Evolutionary conservation across 2,797 vertebrate genomes (phyloP), one percentile per base, ranked within the genome.

Genomic region (Sphenodon punctatus): DNA sequence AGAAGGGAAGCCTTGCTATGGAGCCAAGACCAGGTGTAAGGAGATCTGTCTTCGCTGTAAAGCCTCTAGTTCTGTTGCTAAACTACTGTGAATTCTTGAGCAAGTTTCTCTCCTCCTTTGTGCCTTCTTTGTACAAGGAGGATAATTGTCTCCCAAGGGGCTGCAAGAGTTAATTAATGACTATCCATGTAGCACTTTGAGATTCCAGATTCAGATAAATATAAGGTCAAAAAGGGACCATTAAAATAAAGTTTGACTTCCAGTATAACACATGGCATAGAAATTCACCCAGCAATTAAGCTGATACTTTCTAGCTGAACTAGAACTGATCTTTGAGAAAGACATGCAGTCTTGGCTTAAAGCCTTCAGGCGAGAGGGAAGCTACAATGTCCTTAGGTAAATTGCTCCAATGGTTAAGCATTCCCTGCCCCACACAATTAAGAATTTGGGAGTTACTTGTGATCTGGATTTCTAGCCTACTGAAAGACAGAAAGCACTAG

Each of bases 1-100:
- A 13, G 64, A 69, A 56, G 58, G 76, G 30, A 48, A 23, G 2
- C 81, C 79, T 70, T 48, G 39, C 27, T 25, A 58, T 58, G 78
- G 58, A n/a, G 78, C 55, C 23, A 20, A 43, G 15, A 45, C 34
- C 73, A 38, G 41, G 48, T 60, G 81, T 72, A 77, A 78, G 67
- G 27, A 25, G 65, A 78, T 19, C 53, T 53, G 49, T 15, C 63
- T 8, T 27, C 20, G 4, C 5, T 20, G n/a, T n/a, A n/a, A n/a
- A n/a, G n/a, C n/a, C n/a, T 51, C 56, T 25, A 6, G 3, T 13
- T 5, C 0, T 3, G 64, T 4, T 32, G 30, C 23, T 16, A 49
- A 65, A n/a, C 27, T 74, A 23, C 1, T 0, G 5, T 27, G n/a
- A 63, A 56, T 48, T 45, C 42, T 65, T 39, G 38, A 36, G 27